Evolutionary conservation across 2,888 invertebrate species (phyloP), one percentile per base, ranked within the genome.

Genomic region (Laspeyria flexula): DNA sequence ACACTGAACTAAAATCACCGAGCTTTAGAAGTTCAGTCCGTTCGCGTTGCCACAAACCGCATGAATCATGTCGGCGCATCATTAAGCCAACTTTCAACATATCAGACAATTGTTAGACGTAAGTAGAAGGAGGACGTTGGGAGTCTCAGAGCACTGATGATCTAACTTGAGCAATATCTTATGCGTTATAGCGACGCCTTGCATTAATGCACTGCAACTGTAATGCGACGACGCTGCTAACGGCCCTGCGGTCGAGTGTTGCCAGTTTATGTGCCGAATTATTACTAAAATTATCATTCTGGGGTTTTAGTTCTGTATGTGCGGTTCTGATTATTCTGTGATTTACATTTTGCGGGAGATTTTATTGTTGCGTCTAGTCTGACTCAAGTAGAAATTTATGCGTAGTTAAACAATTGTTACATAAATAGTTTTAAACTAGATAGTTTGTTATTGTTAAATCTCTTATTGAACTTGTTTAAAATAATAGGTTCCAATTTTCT

Each of bases 161-260:
- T 76, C 83, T 71, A 90, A 90, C 80, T 90, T 89, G 73, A 56
- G 73, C 77, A 71, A 82, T 90, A 85, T 85, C 85, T 86, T 79
- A 83, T 68, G 70, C 72, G 81, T 84, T 86, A 89, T 83, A 73
- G 85, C 80, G 66, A 71, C 71, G 69, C 59, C 70, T 73, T 82
- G 84, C 85, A 81, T 81, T 82, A 84, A 77, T 83, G 85, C 81
- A 77, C 56, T 60, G 65, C 62, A 56, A 70, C 54, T 68, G 69
- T 66, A 65, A 71, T 71, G 63, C 68, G 50, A 54, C 41, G 39
- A 41, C 40, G 44, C 55, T 53, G 55, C 53, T 64, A 59, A 61
- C 58, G 65, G 61, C 45, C 55, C 43, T 55, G 65, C 53, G 65
- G 67, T 63, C 40, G 48, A 50, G 55, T 62, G 66, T 64, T 68